A percentile compares a stretch with the other conserved stretches of the same genome.
Evolutionary conservation across 2,113 vertebrate species (phyloP).

Genomic region (Corynorhinus townsendii): DNA sequence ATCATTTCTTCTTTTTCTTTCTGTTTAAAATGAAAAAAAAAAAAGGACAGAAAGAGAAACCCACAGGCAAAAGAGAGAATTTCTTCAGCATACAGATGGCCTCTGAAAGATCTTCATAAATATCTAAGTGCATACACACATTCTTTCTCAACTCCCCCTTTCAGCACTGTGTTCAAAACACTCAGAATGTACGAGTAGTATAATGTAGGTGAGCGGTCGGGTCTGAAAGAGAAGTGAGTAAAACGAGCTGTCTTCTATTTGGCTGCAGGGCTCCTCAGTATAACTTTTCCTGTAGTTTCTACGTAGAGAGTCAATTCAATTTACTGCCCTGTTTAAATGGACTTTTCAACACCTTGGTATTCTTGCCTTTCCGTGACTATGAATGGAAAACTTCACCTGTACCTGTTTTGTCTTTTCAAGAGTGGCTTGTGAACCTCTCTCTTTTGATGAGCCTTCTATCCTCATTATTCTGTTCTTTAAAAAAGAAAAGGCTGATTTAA

Average conservation of each 20-base stretch:
- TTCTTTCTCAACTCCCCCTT: not conserved
- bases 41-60: not conserved
- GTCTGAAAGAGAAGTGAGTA: not conserved
- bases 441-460: not conserved
- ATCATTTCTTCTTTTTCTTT: not conserved
- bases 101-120: not conserved
- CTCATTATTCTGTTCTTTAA: slow-evolving; percentile 13
- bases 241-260: not conserved
- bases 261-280: not conserved
- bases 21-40: not conserved
- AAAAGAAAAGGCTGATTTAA: not conserved
- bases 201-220: not conserved
- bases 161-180: not conserved
- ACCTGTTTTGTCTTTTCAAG: not conserved
- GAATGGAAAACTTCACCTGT: not conserved
- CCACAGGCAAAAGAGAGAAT: not conserved
- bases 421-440: not conserved
- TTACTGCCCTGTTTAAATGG: not conserved
- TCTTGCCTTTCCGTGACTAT: not conserved
- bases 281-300: not conserved
- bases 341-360: not conserved
- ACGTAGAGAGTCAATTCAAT: not conserved
- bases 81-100: not conserved
- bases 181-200: not conserved
- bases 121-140: not conserved